Percentiles rank a stretch among this genome's conserved stretches.
phyloP scores from a whole-genome alignment of 1,140 invertebrate species.

The Portunus trituberculatus region DNA sequence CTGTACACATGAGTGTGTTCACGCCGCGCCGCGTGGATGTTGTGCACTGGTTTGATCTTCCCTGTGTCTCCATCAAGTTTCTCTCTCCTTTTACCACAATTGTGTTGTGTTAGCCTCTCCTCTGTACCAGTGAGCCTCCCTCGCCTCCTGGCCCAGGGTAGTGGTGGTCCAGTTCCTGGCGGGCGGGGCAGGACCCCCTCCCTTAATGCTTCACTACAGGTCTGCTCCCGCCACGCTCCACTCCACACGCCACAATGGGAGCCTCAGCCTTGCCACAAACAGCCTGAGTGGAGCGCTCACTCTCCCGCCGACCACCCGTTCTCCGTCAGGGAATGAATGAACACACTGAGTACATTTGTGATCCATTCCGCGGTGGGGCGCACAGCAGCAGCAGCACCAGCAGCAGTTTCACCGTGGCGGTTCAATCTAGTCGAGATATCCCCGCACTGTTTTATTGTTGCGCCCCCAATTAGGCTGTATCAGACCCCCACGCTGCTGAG shows the following conservation, averaged over 20 bases:
- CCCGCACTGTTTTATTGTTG: constrained; percentile 34
- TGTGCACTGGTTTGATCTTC: background rate
- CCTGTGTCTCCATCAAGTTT: background rate
- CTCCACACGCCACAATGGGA: constrained; percentile 63
- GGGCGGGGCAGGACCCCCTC: background rate
- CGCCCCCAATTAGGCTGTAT: constrained; percentile 60
- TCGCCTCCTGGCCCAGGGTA: background rate
- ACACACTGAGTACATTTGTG: background rate
- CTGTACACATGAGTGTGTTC: no score
- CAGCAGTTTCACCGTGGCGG: background rate
- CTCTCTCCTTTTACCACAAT: background rate
- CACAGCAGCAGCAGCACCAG: background rate
- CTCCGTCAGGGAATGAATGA: background rate
- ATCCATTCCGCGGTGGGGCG: background rate
- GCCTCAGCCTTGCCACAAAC: constrained; percentile 57
- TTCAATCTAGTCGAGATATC: background rate
- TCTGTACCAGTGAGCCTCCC: background rate
- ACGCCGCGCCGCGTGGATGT: no score
- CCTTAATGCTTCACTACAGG: constrained; percentile 61
- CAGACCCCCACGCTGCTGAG: constrained; percentile 54
- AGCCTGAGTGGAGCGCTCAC: constrained; percentile 41
- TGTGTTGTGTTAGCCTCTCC: no score
- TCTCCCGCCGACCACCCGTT: background rate
- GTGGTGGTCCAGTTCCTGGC: background rate
- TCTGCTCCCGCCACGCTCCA: constrained; percentile 60